phyloP scores from a whole-genome alignment of 2,888 invertebrate genomes.

The Apamea monoglypha region DNA sequence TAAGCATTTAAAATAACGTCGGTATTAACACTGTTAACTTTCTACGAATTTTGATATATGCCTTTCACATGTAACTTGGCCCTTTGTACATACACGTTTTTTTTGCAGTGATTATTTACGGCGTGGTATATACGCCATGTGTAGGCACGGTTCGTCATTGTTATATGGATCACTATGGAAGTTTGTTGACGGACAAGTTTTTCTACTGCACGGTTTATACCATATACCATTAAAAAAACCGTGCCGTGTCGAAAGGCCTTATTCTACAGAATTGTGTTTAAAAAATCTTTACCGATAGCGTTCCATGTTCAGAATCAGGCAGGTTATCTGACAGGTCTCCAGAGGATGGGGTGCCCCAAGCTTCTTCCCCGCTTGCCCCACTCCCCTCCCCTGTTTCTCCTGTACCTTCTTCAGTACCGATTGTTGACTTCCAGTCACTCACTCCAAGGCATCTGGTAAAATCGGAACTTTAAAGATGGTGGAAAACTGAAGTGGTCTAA shows the following conservation, averaged over 20 bases:
- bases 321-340: slow-evolving; percentile 95
- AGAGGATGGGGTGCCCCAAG: slow-evolving; percentile 97
- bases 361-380: slow-evolving; percentile 96
- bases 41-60: not conserved
- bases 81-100: too few relatives aligned
- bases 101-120: too few relatives aligned
- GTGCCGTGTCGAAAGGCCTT: too few relatives aligned
- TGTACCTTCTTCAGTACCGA: slow-evolving; percentile 91
- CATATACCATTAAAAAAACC: too few relatives aligned
- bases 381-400: slow-evolving; percentile 93
- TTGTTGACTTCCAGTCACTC: slow-evolving; percentile 90
- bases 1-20: not conserved
- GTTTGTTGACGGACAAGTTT: too few relatives aligned
- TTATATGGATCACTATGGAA: too few relatives aligned
- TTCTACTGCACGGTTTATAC: too few relatives aligned
- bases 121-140: too few relatives aligned
- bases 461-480: slow-evolving; percentile 5
- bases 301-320: slow-evolving; percentile 92
- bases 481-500: not conserved
- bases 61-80: not conserved
- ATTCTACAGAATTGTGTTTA: not conserved
- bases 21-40: not conserved
- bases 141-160: too few relatives aligned
- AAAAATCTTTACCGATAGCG: slow-evolving; percentile 89
- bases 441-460: slow-evolving; percentile 85